Conservation (phyloP, 2,888 invertebrate species). For the Andrena dorsata region DNA sequence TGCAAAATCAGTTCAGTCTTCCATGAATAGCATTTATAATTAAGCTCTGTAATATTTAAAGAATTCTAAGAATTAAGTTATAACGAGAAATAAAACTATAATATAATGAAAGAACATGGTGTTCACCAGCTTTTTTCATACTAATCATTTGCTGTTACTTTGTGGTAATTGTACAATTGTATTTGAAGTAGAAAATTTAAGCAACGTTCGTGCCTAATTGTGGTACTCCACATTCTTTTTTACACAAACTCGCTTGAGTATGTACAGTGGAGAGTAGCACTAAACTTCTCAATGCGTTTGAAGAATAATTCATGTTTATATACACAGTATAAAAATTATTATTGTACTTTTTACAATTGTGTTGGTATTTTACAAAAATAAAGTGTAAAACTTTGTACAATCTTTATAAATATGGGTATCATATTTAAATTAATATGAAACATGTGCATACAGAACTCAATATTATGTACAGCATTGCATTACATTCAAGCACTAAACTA, state of each 20-base stretch:
- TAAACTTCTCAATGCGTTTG: conserved; percentile 33
- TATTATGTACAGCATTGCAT: conserved; percentile 36
- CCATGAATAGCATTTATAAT: conserved; percentile 57
- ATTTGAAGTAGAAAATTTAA: conserved; percentile 7
- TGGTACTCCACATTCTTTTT: background rate
- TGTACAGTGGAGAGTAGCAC: conserved; percentile 11
- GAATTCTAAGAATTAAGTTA: conserved; percentile 1
- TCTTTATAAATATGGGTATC: conserved; percentile 43
- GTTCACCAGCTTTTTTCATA: background rate
- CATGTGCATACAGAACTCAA: conserved; percentile 12
- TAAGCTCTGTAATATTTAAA: conserved; percentile 2
- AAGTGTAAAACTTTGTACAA: conserved; percentile 49
- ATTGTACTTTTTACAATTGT: conserved; percentile 54
- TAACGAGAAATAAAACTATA: background rate
- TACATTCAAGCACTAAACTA: conserved; percentile 38
- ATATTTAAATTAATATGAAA: conserved; percentile 37
- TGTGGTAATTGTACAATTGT: conserved; percentile 14
- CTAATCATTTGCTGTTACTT: conserved; percentile 15
- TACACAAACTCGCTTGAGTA: background rate
- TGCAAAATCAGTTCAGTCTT: conserved; percentile 86
- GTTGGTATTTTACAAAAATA: conserved; percentile 49
- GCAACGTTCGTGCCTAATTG: background rate
- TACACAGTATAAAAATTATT: conserved; percentile 64
- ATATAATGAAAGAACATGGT: background rate
- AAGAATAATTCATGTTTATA: conserved; percentile 43